Evolutionary conservation across 53 echinoderm and acorn worm species (phyloP).

Genomic region (Paracentrotus lividus): DNA sequence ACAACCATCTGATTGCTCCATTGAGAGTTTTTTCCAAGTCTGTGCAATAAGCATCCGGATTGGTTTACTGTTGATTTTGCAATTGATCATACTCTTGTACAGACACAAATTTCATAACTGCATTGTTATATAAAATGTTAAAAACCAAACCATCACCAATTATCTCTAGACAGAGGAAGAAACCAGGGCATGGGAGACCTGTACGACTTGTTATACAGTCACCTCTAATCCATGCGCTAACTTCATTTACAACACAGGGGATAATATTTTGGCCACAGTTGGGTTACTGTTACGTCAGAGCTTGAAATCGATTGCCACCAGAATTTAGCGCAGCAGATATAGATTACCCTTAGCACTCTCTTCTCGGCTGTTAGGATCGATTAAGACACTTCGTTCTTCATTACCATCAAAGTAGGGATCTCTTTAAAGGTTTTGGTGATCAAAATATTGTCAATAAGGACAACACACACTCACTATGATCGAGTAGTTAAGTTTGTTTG

Average conservation of each 20-base stretch:
- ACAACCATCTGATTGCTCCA: too few species aligned
- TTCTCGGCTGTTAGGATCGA: slow-evolving; percentile 20
- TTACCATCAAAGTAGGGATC: not conserved
- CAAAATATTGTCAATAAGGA: not conserved
- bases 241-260: slow-evolving; percentile 44
- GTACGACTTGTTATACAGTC: not conserved
- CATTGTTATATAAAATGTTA: too few species aligned
- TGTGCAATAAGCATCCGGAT: too few species aligned
- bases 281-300: slow-evolving; percentile 34
- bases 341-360: slow-evolving; percentile 14
- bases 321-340: slow-evolving; percentile 48
- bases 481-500: too few species aligned
- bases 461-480: not conserved
- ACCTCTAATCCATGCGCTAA: slow-evolving; percentile 36
- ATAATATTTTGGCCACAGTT: slow-evolving; percentile 21
- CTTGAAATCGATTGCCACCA: slow-evolving; percentile 40
- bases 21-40: too few species aligned
- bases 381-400: slow-evolving; percentile 34
- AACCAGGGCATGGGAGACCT: slow-evolving; percentile 23
- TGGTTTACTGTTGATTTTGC: too few species aligned
- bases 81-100: too few species aligned
- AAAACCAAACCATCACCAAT: too few species aligned
- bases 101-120: too few species aligned
- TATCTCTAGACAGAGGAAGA: not conserved
- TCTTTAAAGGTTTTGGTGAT: slow-evolving; percentile 17